Base-by-base conservation (phyloP, 2,797 vertebrate species). In the Microcaecilia unicolor region DNA sequence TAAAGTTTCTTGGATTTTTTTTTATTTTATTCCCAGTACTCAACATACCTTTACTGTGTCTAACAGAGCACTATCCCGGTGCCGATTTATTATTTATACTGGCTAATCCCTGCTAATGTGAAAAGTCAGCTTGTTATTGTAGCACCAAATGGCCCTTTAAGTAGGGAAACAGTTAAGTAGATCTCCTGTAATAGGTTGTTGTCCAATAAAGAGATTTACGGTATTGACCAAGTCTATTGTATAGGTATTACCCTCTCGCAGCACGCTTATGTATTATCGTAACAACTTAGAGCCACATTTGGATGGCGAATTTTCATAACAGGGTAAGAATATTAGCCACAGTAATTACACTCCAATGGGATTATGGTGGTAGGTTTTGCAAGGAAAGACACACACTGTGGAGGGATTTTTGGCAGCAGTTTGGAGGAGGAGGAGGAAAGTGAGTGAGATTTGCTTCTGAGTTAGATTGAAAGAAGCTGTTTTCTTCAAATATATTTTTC, bases 321-420 rank as follows among this genome's bases (percentile, higher is more conserved):
- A 59, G 72, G 51, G 50, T 83, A 69, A 73, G 64, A 71, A 69
- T 81, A 66, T 80, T 78, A 82, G 74, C 62, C 61, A 72, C 62
- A 72, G 69, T 78, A 88, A 78, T 88, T 85, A 78, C 68, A 80
- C 64, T 81, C 77, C 67, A 80, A 75, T 85, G 80, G 76, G 81
- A 87, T 87, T 85, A 83, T 50, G 55, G 47, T 61, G 57, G 54
- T 50, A 48, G 77, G 62, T 73, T 68, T 71, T 61, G 39, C 34
- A 72, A 67, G 76, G 76, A 64, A 63, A 51, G 51, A 56, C 21
- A 18, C 30, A 11, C 15, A 18, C 38, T 21, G 13, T 26, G 30
- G 25, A 20, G 5, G 20, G n/a, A n/a, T n/a, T n/a, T n/a, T n/a
- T n/a, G n/a, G n/a, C n/a, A n/a, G n/a, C n/a, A n/a, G n/a, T n/a